These are phyloP conservation scores for Steinernema feltiae DNA, from an alignment of 1,140 invertebrate species.

Conservation along the genomic window DNA sequence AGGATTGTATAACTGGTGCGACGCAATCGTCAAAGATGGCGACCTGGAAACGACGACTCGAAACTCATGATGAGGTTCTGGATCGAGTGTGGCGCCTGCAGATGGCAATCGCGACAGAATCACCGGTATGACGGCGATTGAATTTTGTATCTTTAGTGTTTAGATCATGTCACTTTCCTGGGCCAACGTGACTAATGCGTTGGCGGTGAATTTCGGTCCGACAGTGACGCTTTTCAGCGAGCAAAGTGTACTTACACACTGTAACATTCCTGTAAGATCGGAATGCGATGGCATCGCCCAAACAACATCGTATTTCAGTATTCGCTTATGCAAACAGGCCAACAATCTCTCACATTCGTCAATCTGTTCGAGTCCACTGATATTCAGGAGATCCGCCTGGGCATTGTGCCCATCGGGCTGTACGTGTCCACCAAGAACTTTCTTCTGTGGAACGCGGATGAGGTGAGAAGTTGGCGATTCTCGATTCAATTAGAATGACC, in stretches of 20 bases:
- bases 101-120: slow-evolving; percentile 59
- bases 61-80: slow-evolving; percentile 54
- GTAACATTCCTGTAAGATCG: slow-evolving; percentile 25
- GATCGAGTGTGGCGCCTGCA: slow-evolving; percentile 62
- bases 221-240: slow-evolving; percentile 46
- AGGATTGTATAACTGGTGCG: slow-evolving; percentile 69
- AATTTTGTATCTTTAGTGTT: background rate
- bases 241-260: slow-evolving; percentile 23
- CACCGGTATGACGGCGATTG: slow-evolving; percentile 14
- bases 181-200: slow-evolving; percentile 35
- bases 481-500: slow-evolving; percentile 25
- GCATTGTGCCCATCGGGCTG: slow-evolving; percentile 22
- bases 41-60: slow-evolving; percentile 70
- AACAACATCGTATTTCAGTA: background rate
- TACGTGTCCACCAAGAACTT: slow-evolving; percentile 27
- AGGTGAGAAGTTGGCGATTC: slow-evolving; percentile 28
- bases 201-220: slow-evolving; percentile 43
- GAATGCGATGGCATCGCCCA: background rate
- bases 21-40: slow-evolving; percentile 83
- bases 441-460: slow-evolving; percentile 39
- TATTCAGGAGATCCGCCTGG: background rate
- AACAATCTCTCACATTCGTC: background rate
- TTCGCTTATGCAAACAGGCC: slow-evolving; percentile 9
- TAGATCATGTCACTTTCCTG: slow-evolving; percentile 36
- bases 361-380: background rate